phyloP scores from a whole-genome alignment of 2,797 vertebrate species.

The Novumbra hubbsi region DNA sequence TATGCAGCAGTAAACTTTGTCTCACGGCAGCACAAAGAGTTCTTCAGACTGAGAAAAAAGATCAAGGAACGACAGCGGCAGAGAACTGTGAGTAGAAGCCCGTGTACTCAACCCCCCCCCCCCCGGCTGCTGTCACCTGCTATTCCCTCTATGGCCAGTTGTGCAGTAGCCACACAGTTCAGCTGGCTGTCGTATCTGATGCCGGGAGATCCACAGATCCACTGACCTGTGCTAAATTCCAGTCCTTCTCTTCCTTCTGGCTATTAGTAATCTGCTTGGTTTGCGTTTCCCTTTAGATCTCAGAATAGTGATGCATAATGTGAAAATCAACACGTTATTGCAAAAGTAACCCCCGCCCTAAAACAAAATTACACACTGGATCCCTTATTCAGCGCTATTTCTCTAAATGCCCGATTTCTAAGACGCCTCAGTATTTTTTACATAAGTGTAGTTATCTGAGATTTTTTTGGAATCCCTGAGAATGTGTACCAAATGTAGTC shows the following conservation, averaged over 20 bases:
- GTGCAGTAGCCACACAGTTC: slow-evolving; percentile 46
- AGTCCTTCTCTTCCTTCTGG: slow-evolving; percentile 40
- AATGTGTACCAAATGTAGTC: too few species aligned
- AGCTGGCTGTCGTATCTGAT: slow-evolving; percentile 47
- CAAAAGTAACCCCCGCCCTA: too few species aligned
- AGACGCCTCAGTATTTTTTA: too few species aligned
- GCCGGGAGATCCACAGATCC: slow-evolving; percentile 24
- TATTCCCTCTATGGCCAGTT: slow-evolving; percentile 47
- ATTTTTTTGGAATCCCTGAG: too few species aligned
- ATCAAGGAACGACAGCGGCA: slow-evolving; percentile 77
- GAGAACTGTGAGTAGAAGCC: slow-evolving; percentile 77
- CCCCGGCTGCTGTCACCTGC: slow-evolving; percentile 62
- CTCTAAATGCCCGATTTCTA: too few species aligned
- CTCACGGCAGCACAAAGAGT: slow-evolving; percentile 93
- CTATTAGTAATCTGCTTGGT: slow-evolving; percentile 30
- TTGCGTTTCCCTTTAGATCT: slow-evolving; percentile 18
- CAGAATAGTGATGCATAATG: not conserved
- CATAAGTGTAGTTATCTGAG: too few species aligned
- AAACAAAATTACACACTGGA: too few species aligned
- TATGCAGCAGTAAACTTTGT: slow-evolving; percentile 95
- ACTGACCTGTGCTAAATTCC: slow-evolving; percentile 66
- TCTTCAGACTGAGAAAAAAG: slow-evolving; percentile 84
- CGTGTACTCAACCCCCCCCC: slow-evolving; percentile 33
- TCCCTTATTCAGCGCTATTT: too few species aligned
- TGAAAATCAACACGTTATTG: not conserved